phyloP scores from a whole-genome alignment of 2,888 invertebrate genomes.

The Timema podura region DNA sequence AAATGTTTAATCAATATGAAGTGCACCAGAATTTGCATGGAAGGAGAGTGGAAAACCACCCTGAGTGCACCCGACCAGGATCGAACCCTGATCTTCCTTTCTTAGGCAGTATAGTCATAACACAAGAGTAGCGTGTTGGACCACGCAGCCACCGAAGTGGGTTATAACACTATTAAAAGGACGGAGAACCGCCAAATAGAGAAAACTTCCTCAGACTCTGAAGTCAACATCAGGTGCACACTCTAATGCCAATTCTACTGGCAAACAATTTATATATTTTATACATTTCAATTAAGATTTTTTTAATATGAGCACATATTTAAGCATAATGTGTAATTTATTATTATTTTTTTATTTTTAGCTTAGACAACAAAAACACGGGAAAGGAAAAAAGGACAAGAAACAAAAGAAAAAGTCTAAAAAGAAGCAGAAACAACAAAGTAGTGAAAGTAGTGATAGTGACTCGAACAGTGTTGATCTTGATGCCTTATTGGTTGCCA shows the following conservation, averaged over 20 bases:
- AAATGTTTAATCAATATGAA: no score
- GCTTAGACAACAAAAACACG: constrained; percentile 41
- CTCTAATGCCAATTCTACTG: constrained; percentile 30
- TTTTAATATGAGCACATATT: neutral
- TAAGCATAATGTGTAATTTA: neutral
- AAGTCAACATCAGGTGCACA: no score
- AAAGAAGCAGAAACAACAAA: constrained; percentile 40
- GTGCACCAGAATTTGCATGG: no score
- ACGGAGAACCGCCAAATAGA: no score
- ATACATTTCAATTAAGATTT: neutral
- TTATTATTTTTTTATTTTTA: constrained; percentile 15
- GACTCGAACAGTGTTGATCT: constrained; percentile 47
- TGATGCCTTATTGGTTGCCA: constrained; percentile 65
- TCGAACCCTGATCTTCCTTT: no score
- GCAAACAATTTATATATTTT: constrained; percentile 31
- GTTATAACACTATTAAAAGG: no score
- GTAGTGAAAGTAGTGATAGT: constrained; percentile 42
- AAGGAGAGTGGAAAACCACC: no score
- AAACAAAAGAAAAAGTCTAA: constrained; percentile 41
- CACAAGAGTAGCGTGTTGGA: no score
- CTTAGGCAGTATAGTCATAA: no score
- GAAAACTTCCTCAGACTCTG: no score
- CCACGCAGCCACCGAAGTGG: no score
- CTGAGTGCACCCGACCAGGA: no score
- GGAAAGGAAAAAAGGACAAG: constrained; percentile 51